Evolutionary conservation across 1,140 invertebrate species (phyloP).

Genomic region (Ganaspis sp.): DNA sequence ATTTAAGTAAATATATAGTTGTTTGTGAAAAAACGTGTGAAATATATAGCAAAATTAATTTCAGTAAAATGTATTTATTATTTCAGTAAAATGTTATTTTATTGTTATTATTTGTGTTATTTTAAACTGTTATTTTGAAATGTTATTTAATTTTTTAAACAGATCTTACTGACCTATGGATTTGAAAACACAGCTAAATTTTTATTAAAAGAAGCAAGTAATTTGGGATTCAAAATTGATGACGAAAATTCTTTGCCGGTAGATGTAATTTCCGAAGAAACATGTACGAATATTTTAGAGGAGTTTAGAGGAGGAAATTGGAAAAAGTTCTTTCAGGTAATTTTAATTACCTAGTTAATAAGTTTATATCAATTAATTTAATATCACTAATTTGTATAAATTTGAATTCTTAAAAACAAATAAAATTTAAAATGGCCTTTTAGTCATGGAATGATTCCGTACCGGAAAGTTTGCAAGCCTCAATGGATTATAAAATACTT

Average conservation of each 20-base stretch:
- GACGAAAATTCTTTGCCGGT: slow-evolving; percentile 9
- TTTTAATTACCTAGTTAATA: too few relatives aligned
- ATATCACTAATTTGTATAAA: too few relatives aligned
- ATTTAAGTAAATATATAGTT: background rate
- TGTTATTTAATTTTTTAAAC: background rate
- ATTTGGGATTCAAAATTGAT: slow-evolving; percentile 44
- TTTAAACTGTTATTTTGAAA: background rate
- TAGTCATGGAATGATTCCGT: slow-evolving; percentile 56
- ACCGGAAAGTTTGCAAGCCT: slow-evolving; percentile 47
- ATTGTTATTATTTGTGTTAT: too few relatives aligned
- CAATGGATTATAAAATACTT: slow-evolving; percentile 53
- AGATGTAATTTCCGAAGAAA: slow-evolving; percentile 4
- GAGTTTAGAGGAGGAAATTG: slow-evolving; percentile 51
- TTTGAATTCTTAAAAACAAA: too few relatives aligned
- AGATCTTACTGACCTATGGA: slow-evolving; percentile 54
- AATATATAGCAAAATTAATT: too few relatives aligned
- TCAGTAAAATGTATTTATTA: too few relatives aligned
- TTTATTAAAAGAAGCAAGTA: slow-evolving; percentile 50
- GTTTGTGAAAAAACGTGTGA: too few relatives aligned
- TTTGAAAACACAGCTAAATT: slow-evolving; percentile 52
- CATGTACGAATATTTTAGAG: slow-evolving; percentile 38
- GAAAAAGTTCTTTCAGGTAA: slow-evolving; percentile 58
- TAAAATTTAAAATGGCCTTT: slow-evolving; percentile 12
- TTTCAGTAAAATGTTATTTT: too few relatives aligned
- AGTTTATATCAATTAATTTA: too few relatives aligned